Evolutionary conservation across 2,113 vertebrate species (phyloP).

Genomic region (Maccullochella peelii): DNA sequence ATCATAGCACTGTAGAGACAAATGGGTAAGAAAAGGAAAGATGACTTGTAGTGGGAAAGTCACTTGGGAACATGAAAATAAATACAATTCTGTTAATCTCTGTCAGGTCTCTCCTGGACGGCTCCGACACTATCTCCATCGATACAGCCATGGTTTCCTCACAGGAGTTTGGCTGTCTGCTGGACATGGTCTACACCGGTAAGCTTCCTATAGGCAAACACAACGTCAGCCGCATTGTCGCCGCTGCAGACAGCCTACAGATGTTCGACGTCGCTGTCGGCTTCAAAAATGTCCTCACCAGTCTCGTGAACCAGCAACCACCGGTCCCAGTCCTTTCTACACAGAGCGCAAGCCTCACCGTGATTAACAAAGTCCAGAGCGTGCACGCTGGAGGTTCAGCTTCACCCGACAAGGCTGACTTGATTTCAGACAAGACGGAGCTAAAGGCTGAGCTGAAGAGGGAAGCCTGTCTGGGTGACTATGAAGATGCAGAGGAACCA

Average conservation of each 20-base stretch:
- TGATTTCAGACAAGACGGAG: neutral
- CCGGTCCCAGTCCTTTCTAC: neutral
- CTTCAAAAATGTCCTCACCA: constrained; percentile 89
- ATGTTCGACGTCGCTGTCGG: constrained; percentile 93
- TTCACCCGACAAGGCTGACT: neutral
- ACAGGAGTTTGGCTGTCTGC: constrained; percentile 88
- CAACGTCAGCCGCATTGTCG: constrained; percentile 88
- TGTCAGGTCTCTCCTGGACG: constrained; percentile 84
- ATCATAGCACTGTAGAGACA: neutral
- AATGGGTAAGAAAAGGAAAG: too few species aligned
- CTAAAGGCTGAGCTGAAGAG: neutral
- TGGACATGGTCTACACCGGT: constrained; percentile 91
- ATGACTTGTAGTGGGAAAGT: neutral
- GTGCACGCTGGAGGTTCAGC: neutral
- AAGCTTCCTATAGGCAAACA: constrained; percentile 89
- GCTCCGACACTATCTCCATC: constrained; percentile 89
- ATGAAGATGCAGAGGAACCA: constrained; percentile 14
- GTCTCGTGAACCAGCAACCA: constrained; percentile 79
- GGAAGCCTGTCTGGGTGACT: neutral
- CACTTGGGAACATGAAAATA: neutral
- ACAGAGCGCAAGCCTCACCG: neutral
- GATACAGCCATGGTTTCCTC: constrained; percentile 87
- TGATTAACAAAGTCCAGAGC: constrained; percentile 8
- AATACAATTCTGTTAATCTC: neutral
- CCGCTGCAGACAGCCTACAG: constrained; percentile 90